A percentile compares a stretch with the other conserved stretches of the same genome.
These are phyloP conservation scores for Zosterops hypoxanthus DNA, from an alignment of 2,113 vertebrate species.

Conservation along the genomic window DNA sequence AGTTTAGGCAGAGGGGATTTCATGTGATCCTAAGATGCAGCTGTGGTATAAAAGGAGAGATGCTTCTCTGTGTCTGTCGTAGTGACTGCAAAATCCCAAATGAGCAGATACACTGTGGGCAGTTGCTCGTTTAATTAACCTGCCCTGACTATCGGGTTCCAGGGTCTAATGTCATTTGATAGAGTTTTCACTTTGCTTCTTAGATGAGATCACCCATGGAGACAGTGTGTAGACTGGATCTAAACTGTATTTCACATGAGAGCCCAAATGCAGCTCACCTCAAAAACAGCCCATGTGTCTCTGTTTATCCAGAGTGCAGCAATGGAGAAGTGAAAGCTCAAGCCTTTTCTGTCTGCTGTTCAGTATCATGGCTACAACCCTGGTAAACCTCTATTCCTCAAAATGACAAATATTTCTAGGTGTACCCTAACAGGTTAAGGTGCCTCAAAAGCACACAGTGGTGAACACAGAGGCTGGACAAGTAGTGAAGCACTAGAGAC, in stretches of 20 bases:
- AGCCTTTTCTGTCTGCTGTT: not conserved
- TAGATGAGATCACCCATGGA: not conserved
- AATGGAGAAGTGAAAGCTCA: not conserved
- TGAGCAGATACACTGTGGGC: not conserved
- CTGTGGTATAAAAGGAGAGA: not conserved
- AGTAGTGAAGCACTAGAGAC: not conserved
- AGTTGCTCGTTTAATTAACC: conserved; percentile 56
- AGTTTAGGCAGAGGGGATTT: conserved; percentile 38
- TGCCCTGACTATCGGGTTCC: not conserved
- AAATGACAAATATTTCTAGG: not conserved
- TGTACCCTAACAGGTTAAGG: not conserved
- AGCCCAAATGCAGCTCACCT: not conserved
- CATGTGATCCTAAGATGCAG: conserved; percentile 19
- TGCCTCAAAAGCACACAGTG: rapidly evolving
- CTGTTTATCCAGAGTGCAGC: not conserved
- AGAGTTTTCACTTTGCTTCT: not conserved
- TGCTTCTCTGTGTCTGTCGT: conserved; percentile 22
- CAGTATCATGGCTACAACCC: not conserved
- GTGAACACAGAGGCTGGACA: not conserved
- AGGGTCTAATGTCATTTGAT: conserved; percentile 20
- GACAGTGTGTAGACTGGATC: not conserved
- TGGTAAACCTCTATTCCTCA: not conserved
- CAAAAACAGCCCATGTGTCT: rapidly evolving
- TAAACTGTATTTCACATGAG: not conserved
- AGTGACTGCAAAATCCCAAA: not conserved